Base-by-base conservation (phyloP, 2,888 invertebrate genomes). In the Chouioia cunea region DNA sequence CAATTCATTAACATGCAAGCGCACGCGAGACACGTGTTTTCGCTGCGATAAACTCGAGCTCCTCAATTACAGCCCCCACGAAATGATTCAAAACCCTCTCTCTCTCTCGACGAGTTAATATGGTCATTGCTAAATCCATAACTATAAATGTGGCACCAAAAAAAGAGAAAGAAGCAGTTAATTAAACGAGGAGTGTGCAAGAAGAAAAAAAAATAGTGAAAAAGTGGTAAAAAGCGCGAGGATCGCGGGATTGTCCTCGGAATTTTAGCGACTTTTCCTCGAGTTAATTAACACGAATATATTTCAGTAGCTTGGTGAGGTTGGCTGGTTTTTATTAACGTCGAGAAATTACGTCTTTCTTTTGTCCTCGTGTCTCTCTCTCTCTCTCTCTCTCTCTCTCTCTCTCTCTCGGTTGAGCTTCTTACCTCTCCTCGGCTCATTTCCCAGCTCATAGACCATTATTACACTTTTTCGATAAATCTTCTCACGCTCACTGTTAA, bases 281-380 rank as follows among this genome's bases (percentile, higher is more conserved):
- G 54, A 16, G 36, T 59, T 70, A 70, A 70, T 70, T 70, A 70
- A 65, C 58, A 22, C 58, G 52, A 16, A 36, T 52, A 53, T 70
- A 70, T 70, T 59, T 70, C 53, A 57, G 36, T 36, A 36, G 20
- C 46, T 58, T n/a, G n/a, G n/a, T n/a, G n/a, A n/a, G n/a, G 43
- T 18, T 47, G 27, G 43, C 57, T 43, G 48, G 36, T 36, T 1
- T n/a, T 57, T 65, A 57, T 57, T 57, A 57, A 57, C 65, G 36
- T 47, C 20, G 64, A 22, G n/a, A 46, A 64, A 46, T 54, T 15
- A 16, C 8, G 23, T 6, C 23, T 15, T 52, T 52, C 62, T 36
- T 36, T 52, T 20, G 48, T 20, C 27, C 43, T 43, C 36, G 3
- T n/a, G n/a, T n/a, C 57, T 16, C 16, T 6, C 57, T 12, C 57